phyloP scores from a whole-genome alignment of 1,140 invertebrate genomes.

The Drosophila pruinosa region DNA sequence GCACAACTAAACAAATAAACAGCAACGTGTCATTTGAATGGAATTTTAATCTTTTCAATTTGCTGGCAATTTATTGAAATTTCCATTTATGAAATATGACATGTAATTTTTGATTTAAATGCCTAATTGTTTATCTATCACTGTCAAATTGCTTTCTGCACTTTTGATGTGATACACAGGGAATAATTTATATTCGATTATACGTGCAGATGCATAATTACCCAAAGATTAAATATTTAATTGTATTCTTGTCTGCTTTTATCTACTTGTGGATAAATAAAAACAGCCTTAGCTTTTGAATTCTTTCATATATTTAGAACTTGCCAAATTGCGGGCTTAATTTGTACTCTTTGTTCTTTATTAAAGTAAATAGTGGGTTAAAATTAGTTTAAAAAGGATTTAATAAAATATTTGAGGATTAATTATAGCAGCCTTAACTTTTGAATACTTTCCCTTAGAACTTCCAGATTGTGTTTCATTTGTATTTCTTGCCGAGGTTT shows the following conservation, averaged over 20 bases:
- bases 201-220: neutral
- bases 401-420: too few relatives aligned
- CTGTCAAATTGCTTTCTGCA: neutral
- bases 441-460: too few relatives aligned
- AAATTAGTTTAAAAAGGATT: too few relatives aligned
- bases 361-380: too few relatives aligned
- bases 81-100: neutral
- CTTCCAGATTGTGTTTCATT: too few relatives aligned
- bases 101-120: neutral
- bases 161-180: neutral
- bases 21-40: conserved; percentile 21
- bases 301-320: too few relatives aligned
- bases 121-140: neutral
- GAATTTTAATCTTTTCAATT: conserved; percentile 1
- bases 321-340: too few relatives aligned
- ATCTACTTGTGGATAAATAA: neutral
- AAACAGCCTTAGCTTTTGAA: too few relatives aligned
- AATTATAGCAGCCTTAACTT: too few relatives aligned
- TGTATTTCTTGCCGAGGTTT: too few relatives aligned
- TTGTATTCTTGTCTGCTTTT: neutral
- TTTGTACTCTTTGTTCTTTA: too few relatives aligned
- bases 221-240: neutral
- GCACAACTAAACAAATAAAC: conserved; percentile 49
- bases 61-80: neutral
- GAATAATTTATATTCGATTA: neutral